Evolutionary conservation across 2,888 invertebrate species (phyloP).

Genomic region (Lochmaea capreae): DNA sequence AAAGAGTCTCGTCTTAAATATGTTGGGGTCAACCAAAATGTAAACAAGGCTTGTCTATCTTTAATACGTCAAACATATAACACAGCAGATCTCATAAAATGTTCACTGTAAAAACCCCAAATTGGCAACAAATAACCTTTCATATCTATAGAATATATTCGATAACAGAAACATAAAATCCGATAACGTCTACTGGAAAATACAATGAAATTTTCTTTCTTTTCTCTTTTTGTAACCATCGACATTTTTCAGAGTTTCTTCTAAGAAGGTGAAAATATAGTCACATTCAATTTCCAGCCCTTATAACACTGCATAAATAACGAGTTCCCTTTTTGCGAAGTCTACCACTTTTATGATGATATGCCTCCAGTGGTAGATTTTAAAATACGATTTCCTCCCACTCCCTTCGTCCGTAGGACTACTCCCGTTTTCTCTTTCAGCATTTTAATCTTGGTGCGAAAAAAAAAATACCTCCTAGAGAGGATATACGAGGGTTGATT

Average conservation of each 20-base stretch:
- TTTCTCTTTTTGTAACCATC: neutral
- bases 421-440: slow-evolving; percentile 12
- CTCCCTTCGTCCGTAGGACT: neutral
- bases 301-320: slow-evolving; percentile 33
- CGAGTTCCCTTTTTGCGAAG: slow-evolving; percentile 26
- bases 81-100: too few species aligned
- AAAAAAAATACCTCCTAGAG: slow-evolving; percentile 22
- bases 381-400: slow-evolving; percentile 22
- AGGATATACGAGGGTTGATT: neutral
- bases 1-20: too few species aligned
- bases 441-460: slow-evolving; percentile 31
- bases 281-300: slow-evolving; percentile 30
- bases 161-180: too few species aligned
- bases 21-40: too few species aligned
- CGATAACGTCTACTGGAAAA: neutral
- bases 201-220: neutral
- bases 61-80: too few species aligned
- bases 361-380: slow-evolving; percentile 28
- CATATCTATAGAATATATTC: too few species aligned
- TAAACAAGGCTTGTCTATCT: too few species aligned
- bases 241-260: slow-evolving; percentile 22
- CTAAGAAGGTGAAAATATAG: slow-evolving; percentile 23
- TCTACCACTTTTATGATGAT: slow-evolving; percentile 34
- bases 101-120: too few species aligned
- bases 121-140: too few species aligned